Base-by-base conservation (phyloP, 2,888 invertebrate genomes). In the Oscheius sp. region DNA sequence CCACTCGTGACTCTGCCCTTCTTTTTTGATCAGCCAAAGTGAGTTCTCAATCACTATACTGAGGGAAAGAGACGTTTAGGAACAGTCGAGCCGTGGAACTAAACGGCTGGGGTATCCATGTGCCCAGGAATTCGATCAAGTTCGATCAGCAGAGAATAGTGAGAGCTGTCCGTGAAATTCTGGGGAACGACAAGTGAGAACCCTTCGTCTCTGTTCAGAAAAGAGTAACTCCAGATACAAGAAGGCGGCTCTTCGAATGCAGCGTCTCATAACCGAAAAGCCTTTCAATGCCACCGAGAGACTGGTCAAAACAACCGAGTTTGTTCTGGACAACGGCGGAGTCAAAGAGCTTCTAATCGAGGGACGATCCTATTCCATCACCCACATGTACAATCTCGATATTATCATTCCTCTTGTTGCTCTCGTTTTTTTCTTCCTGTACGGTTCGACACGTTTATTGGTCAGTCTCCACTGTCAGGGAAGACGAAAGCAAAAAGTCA, bases 81-180 rank as follows among this genome's bases (percentile, higher is more conserved):
- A 85, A 85, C 70, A 76, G 78, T 29, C 73, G 76, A 66, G 70
- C 79, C 47, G 84, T 83, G 2, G 80, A 73, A 32, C 60, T 76
- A 29, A 83, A 82, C 48, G 85, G 85, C 9, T 85, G 85, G 85
- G 85, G 84, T 35, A 35, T 80, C n/a, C 37, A 70, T 1, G 37
- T 83, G 37, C 73, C 78, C 29, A 80, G 79, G 51, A 53, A 60
- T 33, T 42, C 73, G 9, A 50, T 85, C 50, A 57, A 78, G 2
- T 53, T 78, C 7, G 60, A 74, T 13, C 76, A 79, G 7, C 60
- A 75, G 5, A 9, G 55, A 5, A 68, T 84, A 13, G 66, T 78
- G 59, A 55, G 57, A 7, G 77, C 75, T 11, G 35, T 84, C 0
- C 13, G 58, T 2, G 78, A 82, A 42, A 72, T 84, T 13, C 66